These are phyloP conservation scores for Zosterops hypoxanthus DNA, from an alignment of 2,113 vertebrate genomes.

Conservation along the genomic window DNA sequence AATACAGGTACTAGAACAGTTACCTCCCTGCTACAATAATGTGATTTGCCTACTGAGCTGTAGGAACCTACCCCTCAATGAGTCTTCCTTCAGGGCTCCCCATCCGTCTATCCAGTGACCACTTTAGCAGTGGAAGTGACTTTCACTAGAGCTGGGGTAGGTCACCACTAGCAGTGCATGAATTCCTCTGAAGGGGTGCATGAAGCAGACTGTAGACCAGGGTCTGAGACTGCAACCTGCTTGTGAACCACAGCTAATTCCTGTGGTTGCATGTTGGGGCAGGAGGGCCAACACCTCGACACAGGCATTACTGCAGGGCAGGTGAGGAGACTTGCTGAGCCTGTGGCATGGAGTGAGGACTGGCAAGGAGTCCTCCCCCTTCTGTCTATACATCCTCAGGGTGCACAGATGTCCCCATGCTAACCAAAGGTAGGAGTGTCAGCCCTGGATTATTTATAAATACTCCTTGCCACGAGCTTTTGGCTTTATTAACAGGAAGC, in stretches of 20 bases:
- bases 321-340: not conserved
- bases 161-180: no score
- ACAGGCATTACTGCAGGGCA: not conserved
- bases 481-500: slow-evolving; percentile 6
- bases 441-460: not conserved
- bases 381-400: accelerated
- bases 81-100: not conserved
- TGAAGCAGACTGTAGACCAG: not conserved
- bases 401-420: not conserved
- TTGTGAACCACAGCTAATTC: not conserved
- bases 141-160: not conserved
- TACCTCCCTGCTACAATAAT: not conserved
- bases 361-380: not conserved
- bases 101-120: accelerated
- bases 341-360: accelerated
- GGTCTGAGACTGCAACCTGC: not conserved
- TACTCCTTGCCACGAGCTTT: not conserved
- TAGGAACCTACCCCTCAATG: accelerated
- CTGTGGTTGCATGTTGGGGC: accelerated
- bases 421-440: not conserved
- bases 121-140: not conserved
- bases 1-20: not conserved
- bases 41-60: not conserved
- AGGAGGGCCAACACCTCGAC: not conserved
- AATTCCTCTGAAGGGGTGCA: not conserved